These are phyloP conservation scores for Cichladusa arquata DNA, from an alignment of 2,113 vertebrate genomes.

Conservation along the genomic window DNA sequence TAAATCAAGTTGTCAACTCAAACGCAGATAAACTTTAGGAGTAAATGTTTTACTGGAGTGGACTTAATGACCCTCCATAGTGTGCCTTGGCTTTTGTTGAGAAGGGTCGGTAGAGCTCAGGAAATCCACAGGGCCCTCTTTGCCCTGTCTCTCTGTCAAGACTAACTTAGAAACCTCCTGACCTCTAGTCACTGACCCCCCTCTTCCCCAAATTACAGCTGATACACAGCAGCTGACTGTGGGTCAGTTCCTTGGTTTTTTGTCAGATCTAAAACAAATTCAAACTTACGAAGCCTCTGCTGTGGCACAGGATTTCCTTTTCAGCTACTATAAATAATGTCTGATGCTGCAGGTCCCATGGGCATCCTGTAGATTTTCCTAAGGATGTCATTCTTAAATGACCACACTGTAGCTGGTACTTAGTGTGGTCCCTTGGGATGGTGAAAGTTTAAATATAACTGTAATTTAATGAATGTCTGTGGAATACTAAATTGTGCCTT, in stretches of 20 bases:
- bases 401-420: constrained; percentile 30
- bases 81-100: background rate
- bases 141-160: background rate
- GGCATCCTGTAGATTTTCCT: constrained; percentile 22
- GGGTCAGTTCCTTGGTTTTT: background rate
- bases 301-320: constrained; percentile 53
- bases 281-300: background rate
- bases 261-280: background rate
- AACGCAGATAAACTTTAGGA: background rate
- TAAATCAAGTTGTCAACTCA: background rate
- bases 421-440: background rate
- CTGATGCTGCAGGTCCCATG: background rate
- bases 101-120: background rate
- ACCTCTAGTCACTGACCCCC: background rate
- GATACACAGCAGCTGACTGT: background rate
- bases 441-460: constrained; percentile 11
- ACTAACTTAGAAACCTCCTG: background rate
- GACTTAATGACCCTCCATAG: background rate
- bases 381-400: constrained; percentile 46
- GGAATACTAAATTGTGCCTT: background rate
- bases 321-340: constrained; percentile 33
- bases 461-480: constrained; percentile 6
- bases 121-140: background rate
- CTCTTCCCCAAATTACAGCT: background rate
- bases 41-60: background rate